Conservation (phyloP, 2,888 invertebrate species). For the Limnephilus marmoratus region DNA sequence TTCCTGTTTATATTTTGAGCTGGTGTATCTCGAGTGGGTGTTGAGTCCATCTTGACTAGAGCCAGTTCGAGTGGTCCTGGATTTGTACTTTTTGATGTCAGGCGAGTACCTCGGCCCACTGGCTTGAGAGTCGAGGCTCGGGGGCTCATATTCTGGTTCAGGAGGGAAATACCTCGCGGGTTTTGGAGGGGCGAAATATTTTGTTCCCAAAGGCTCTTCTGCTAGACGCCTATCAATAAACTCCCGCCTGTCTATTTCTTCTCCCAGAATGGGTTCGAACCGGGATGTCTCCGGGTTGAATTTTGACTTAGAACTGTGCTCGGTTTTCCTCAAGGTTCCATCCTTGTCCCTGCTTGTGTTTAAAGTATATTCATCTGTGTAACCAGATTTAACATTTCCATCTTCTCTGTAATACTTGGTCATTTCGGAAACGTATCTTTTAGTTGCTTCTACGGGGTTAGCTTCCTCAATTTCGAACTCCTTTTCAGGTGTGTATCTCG, state of each 20-base stretch:
- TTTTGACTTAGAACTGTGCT: constrained; percentile 72
- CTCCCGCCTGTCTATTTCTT: constrained; percentile 72
- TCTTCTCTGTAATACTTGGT: constrained; percentile 78
- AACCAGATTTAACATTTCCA: constrained; percentile 77
- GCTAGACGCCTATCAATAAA: constrained; percentile 72
- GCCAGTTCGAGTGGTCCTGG: constrained; percentile 71
- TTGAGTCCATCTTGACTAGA: constrained; percentile 76
- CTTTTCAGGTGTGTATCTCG: constrained; percentile 75
- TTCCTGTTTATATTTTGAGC: constrained; percentile 71
- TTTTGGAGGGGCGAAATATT: constrained; percentile 70
- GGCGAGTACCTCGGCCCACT: constrained; percentile 80
- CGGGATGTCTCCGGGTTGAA: constrained; percentile 74
- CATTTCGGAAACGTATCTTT: constrained; percentile 78
- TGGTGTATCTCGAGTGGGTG: constrained; percentile 73
- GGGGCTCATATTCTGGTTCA: constrained; percentile 80
- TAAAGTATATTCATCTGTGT: constrained; percentile 75
- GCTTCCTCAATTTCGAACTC: constrained; percentile 75
- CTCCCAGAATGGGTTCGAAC: constrained; percentile 72
- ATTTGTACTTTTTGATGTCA: constrained; percentile 77
- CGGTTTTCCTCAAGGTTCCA: constrained; percentile 70
- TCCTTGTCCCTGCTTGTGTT: constrained; percentile 77
- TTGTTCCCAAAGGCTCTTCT: constrained; percentile 65
- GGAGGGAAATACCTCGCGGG: constrained; percentile 73
- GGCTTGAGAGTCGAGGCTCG: constrained; percentile 81
- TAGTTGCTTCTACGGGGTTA: constrained; percentile 76